These are phyloP conservation scores for Synanthedon tipuliformis DNA, from an alignment of 2,888 invertebrate genomes.

Conservation along the genomic window DNA sequence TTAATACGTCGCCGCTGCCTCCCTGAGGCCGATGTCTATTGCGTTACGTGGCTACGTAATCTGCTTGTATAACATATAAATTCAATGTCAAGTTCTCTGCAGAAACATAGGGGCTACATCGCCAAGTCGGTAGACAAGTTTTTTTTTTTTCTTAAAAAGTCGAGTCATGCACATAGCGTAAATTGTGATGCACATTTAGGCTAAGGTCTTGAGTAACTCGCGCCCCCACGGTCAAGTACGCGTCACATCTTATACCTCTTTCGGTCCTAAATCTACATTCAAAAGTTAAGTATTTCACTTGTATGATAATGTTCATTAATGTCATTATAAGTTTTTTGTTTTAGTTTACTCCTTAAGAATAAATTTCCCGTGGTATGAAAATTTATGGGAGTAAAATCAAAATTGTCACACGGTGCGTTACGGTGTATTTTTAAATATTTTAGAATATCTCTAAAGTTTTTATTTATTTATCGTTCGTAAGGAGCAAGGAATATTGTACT, in stretches of 20 bases:
- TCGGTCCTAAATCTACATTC: neutral
- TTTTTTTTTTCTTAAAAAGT: conserved; percentile 33
- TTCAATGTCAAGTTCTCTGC: conserved; percentile 30
- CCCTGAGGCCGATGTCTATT: conserved; percentile 7
- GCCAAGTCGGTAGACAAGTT: conserved; percentile 30
- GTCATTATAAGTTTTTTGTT: no score
- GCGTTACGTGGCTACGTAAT: conserved; percentile 15
- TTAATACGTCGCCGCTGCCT: conserved; percentile 7
- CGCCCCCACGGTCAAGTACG: conserved; percentile 7
- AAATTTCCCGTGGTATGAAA: no score
- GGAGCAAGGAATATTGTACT: no score
- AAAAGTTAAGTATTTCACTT: neutral
- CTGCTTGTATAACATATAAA: conserved; percentile 15
- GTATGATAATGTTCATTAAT: neutral
- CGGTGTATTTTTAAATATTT: no score
- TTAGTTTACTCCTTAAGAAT: no score
- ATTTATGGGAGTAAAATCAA: no score
- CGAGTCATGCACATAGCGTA: conserved; percentile 35
- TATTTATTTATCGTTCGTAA: no score
- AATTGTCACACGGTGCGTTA: no score
- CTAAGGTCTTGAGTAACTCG: conserved; percentile 29
- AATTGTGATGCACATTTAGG: conserved; percentile 42
- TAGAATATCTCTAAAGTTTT: no score
- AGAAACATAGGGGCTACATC: conserved; percentile 1
- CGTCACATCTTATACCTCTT: neutral